Conservation (phyloP, 1,140 invertebrate genomes). For the Cotesia typhae region DNA sequence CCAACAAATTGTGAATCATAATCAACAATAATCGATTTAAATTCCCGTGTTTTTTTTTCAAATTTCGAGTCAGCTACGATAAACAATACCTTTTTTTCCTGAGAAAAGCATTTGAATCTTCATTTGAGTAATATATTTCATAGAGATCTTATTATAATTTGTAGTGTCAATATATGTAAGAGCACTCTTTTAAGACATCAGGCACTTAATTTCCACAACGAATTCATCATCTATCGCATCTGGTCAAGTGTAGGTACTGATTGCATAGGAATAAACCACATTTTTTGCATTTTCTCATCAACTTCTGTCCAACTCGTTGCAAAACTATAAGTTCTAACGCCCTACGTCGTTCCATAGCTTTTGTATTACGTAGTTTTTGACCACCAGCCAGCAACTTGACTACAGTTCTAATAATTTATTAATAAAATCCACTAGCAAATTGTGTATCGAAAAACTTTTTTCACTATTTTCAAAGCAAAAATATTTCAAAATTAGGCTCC, state of each 20-base stretch:
- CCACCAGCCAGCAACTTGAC: neutral
- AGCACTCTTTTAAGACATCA: neutral
- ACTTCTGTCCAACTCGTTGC: neutral
- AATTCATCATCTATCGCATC: conserved; percentile 20
- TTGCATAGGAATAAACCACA: neutral
- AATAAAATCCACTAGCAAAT: too few species aligned
- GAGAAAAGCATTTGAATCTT: too few species aligned
- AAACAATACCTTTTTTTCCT: too few species aligned
- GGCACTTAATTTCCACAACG: conserved; percentile 11
- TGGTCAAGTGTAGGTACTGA: conserved; percentile 7
- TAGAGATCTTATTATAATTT: too few species aligned
- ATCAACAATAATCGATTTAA: neutral
- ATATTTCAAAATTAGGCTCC: too few species aligned
- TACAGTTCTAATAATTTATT: neutral
- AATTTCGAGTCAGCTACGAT: too few species aligned
- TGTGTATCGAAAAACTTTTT: too few species aligned
- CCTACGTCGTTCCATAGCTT: neutral
- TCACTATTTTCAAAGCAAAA: too few species aligned
- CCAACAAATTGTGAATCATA: neutral
- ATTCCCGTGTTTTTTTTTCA: neutral
- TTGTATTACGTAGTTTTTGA: neutral
- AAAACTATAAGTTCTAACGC: neutral
- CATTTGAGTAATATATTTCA: too few species aligned
- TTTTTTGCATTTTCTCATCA: neutral
- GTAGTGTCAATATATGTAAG: too few species aligned